phyloP scores from a whole-genome alignment of 2,113 vertebrate genomes.

The Carassius gibelio region DNA sequence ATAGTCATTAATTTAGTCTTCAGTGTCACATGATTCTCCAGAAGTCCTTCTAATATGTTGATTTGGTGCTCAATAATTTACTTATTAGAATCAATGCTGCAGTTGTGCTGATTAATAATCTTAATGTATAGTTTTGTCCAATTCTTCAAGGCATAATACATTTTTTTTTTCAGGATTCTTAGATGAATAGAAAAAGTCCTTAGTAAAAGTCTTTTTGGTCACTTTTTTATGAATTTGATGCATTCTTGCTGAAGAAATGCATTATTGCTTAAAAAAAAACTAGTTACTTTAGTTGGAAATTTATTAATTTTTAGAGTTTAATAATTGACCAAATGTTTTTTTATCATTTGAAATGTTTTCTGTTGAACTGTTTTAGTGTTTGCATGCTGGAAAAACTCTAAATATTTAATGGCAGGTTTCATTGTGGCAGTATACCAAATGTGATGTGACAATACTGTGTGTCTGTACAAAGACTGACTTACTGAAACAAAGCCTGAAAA shows the following conservation, averaged over 20 bases:
- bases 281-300: neutral
- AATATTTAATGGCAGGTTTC: slow-evolving; percentile 2
- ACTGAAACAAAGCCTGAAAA: neutral
- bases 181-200: neutral
- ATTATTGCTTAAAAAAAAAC: neutral
- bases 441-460: neutral
- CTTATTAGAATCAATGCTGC: no score
- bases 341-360: neutral
- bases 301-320: neutral
- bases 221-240: neutral
- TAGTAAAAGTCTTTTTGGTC: neutral
- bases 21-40: no score
- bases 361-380: neutral
- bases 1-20: no score
- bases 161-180: neutral
- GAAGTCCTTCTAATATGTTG: no score
- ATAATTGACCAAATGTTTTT: neutral
- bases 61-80: neutral
- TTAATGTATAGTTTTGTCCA: neutral
- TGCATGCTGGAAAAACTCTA: neutral
- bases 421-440: neutral
- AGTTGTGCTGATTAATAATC: no score
- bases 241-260: neutral
- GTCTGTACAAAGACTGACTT: neutral
- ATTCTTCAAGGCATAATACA: neutral